Conservation (phyloP, 2,113 vertebrate genomes). For the Corythornis vintsioides region DNA sequence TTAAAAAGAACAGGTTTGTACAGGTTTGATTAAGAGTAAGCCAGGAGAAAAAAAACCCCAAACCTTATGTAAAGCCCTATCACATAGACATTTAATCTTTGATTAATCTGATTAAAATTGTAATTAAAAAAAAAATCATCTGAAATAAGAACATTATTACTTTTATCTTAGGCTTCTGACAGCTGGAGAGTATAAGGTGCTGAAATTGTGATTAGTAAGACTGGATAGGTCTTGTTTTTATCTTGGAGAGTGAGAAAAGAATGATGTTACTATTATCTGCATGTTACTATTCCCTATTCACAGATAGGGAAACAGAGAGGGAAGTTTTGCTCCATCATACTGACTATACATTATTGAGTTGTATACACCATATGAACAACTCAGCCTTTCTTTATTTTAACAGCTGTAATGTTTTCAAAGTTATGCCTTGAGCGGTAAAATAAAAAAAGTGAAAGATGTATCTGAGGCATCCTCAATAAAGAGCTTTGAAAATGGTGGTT, state of each 20-base stretch:
- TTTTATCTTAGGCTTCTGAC: background rate
- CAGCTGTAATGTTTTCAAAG: background rate
- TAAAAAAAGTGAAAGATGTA: background rate
- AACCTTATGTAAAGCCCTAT: background rate
- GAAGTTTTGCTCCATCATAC: background rate
- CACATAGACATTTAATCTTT: background rate
- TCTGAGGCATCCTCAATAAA: background rate
- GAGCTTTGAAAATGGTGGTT: background rate
- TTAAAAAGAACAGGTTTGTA: background rate
- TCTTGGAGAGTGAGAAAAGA: background rate
- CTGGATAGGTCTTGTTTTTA: background rate
- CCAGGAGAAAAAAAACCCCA: background rate
- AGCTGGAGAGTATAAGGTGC: background rate
- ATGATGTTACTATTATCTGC: background rate
- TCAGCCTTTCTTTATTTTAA: background rate
- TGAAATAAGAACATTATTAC: background rate
- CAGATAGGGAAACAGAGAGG: background rate
- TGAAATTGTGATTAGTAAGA: background rate
- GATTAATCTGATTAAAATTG: background rate
- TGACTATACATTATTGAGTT: background rate
- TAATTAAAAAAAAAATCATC: background rate
- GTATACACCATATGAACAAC: background rate
- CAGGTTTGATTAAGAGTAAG: background rate
- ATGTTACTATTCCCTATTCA: background rate
- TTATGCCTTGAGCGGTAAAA: background rate